Conservation (phyloP, 2,888 invertebrate species). For the Clostera curtula region DNA sequence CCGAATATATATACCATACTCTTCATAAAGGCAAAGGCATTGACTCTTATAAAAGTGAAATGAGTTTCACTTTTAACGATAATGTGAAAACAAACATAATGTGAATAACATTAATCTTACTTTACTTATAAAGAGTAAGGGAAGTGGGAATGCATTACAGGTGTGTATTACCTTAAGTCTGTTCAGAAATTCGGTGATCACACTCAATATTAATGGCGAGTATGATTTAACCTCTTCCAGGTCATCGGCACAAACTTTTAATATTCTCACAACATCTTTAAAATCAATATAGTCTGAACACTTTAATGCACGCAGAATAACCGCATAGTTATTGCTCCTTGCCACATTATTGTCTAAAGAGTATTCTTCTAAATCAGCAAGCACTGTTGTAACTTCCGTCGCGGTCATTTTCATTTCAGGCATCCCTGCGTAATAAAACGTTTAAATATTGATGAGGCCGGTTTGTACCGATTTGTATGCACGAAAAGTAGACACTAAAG, state of each 20-base stretch:
- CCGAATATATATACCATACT: no score
- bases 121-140: no score
- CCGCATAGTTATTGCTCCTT: conserved; percentile 26
- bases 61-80: no score
- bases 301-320: conserved; percentile 29
- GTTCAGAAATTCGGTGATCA: conserved; percentile 33
- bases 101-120: no score
- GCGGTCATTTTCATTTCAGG: conserved; percentile 23
- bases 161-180: conserved; percentile 49
- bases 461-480: no score
- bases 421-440: conserved; percentile 31
- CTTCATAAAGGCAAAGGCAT: no score
- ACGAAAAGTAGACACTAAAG: no score
- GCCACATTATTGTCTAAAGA: conserved; percentile 17
- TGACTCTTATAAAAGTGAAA: no score
- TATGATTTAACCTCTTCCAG: conserved; percentile 36
- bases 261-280: conserved; percentile 27
- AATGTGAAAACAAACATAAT: no score
- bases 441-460: no score
- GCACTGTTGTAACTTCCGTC: conserved; percentile 21
- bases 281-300: conserved; percentile 18
- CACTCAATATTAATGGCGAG: conserved; percentile 29
- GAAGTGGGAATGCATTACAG: no score
- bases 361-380: conserved; percentile 35
- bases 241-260: conserved; percentile 37